Evolutionary conservation across 2,888 invertebrate genomes (phyloP).

Genomic region (Embidobia sp.): DNA sequence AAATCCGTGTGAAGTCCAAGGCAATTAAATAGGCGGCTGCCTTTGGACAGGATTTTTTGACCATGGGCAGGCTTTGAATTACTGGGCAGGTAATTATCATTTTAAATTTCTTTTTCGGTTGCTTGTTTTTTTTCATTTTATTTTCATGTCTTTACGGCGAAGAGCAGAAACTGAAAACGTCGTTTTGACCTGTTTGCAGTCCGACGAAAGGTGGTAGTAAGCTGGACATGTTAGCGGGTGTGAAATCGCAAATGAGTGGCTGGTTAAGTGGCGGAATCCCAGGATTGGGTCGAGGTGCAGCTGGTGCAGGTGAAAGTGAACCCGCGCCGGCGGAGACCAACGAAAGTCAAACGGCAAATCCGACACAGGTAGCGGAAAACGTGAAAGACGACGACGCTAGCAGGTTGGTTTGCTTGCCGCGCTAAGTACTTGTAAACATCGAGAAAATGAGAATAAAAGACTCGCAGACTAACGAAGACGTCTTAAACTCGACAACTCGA

Average conservation of each 20-base stretch:
- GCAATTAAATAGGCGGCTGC: conserved; percentile 43
- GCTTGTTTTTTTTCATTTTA: conserved; percentile 13
- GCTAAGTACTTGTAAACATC: conserved; percentile 11
- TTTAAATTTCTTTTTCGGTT: conserved; percentile 8
- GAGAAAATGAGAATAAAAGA: neutral
- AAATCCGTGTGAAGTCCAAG: neutral
- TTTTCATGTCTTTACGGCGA: conserved; percentile 7
- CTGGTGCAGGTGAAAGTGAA: conserved; percentile 81
- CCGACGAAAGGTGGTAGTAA: conserved; percentile 88
- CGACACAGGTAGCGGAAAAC: conserved; percentile 81
- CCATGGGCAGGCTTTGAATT: conserved; percentile 48
- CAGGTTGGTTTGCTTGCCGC: conserved; percentile 72
- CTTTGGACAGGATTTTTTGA: conserved; percentile 46
- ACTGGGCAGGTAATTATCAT: conserved; percentile 50
- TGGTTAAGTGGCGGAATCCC: conserved; percentile 91
- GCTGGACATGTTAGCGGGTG: conserved; percentile 92
- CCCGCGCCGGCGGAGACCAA: conserved; percentile 76
- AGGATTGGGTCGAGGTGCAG: conserved; percentile 85
- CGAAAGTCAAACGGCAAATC: conserved; percentile 74
- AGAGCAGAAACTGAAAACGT: neutral
- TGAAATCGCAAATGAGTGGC: conserved; percentile 91
- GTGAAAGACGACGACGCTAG: conserved; percentile 92
- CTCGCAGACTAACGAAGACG: conserved; percentile 4
- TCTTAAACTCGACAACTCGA: neutral
- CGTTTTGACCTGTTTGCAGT: conserved; percentile 81